These are phyloP conservation scores for Pitta sordida DNA, from an alignment of 2,113 vertebrate genomes.

Conservation along the genomic window DNA sequence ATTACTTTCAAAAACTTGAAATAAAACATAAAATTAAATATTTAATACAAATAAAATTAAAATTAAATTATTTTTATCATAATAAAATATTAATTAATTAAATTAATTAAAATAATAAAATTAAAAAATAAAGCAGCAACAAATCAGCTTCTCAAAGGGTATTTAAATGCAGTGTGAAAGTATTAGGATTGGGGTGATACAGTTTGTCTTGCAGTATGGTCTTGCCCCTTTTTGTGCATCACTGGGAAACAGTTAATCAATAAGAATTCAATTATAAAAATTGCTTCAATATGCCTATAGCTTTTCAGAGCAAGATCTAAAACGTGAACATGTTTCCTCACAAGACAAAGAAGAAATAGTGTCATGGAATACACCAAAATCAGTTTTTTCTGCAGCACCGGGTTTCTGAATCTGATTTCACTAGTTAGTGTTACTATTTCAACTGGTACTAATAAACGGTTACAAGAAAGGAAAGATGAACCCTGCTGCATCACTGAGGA, in stretches of 20 bases:
- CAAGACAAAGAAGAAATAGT: not conserved
- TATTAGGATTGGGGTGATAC: not conserved
- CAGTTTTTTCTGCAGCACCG: not conserved
- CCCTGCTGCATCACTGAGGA: not conserved
- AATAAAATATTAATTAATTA: no score
- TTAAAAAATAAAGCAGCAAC: slow-evolving; percentile 4
- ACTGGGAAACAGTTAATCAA: not conserved
- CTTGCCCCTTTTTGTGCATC: not conserved
- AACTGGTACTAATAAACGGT: not conserved
- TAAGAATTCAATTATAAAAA: slow-evolving; percentile 20
- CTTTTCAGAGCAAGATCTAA: not conserved
- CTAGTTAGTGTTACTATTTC: not conserved
- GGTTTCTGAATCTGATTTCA: not conserved
- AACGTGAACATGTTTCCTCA: not conserved
- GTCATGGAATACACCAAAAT: not conserved
- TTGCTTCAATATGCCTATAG: not conserved
- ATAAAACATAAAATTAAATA: no score
- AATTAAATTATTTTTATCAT: no score
- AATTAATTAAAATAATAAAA: no score
- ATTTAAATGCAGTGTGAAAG: slow-evolving; percentile 29
- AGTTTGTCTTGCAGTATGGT: not conserved
- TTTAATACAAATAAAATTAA: no score
- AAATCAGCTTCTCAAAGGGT: slow-evolving; percentile 16
- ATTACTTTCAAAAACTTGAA: no score
- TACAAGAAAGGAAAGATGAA: not conserved